A percentile compares a stretch with the other conserved stretches of the same genome.
phyloP scores from a whole-genome alignment of 2,888 invertebrate species.

The Belgica antarctica region DNA sequence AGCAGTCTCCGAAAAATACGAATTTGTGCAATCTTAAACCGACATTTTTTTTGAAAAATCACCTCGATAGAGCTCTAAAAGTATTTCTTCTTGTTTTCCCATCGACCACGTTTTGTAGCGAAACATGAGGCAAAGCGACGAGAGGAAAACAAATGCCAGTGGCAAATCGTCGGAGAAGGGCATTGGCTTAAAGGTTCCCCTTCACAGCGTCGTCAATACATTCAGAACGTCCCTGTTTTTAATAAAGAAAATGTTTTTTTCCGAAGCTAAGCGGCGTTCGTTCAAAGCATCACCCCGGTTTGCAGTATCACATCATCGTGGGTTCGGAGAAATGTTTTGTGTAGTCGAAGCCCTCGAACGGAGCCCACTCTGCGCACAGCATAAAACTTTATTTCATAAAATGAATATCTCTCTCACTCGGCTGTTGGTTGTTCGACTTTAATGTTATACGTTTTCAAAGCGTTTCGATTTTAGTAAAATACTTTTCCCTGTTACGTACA shows the following conservation, averaged over 20 bases:
- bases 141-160: slow-evolving; percentile 42
- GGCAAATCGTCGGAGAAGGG: slow-evolving; percentile 39
- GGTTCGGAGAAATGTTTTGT: not conserved
- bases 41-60: slow-evolving; percentile 42
- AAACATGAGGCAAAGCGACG: slow-evolving; percentile 4
- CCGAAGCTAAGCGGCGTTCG: slow-evolving; percentile 14
- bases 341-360: not conserved
- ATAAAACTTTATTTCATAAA: slow-evolving; percentile 44
- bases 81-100: not conserved
- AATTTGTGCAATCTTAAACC: slow-evolving; percentile 40
- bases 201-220: slow-evolving; percentile 41
- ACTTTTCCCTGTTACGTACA: slow-evolving; percentile 39
- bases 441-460: slow-evolving; percentile 31
- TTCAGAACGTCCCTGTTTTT: slow-evolving; percentile 43
- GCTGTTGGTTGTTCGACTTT: slow-evolving; percentile 42
- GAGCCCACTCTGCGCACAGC: slow-evolving; percentile 42
- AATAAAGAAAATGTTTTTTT: slow-evolving; percentile 34
- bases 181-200: slow-evolving; percentile 42
- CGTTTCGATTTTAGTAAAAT: slow-evolving; percentile 42
- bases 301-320: not conserved
- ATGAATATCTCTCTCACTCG: slow-evolving; percentile 38
- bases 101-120: slow-evolving; percentile 39
- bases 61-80: not conserved
- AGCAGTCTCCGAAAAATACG: not conserved
- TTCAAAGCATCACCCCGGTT: not conserved